A percentile compares a stretch with the other conserved stretches of the same genome.
Conservation (phyloP, 2,888 invertebrate species). For the Agriopis marginaria region DNA sequence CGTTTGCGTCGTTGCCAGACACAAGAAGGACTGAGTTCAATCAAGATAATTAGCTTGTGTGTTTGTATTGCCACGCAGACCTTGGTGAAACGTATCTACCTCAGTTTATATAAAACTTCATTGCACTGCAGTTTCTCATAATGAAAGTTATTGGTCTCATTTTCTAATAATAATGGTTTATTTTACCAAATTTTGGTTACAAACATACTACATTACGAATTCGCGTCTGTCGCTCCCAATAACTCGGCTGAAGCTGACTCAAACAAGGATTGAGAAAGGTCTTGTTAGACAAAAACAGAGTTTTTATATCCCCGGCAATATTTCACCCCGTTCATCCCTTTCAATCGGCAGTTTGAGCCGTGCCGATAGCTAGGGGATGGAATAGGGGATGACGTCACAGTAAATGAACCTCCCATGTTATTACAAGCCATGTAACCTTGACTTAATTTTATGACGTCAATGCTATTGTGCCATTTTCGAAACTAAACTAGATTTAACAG, state of each 20-base stretch:
- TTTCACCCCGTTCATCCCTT: slow-evolving; percentile 34
- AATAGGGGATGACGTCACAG: slow-evolving; percentile 25
- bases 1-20: too few relatives aligned
- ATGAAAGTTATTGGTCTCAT: too few relatives aligned
- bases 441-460: slow-evolving; percentile 3
- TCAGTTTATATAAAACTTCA: too few relatives aligned
- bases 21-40: too few relatives aligned
- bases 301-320: slow-evolving; percentile 39
- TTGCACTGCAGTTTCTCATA: too few relatives aligned
- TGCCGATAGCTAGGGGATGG: slow-evolving; percentile 22
- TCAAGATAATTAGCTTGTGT: too few relatives aligned
- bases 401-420: slow-evolving; percentile 14
- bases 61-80: too few relatives aligned
- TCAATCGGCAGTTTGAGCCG: slow-evolving; percentile 37
- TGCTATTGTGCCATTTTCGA: too few relatives aligned
- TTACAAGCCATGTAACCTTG: slow-evolving; percentile 11
- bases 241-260: slow-evolving; percentile 38
- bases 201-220: slow-evolving; percentile 25
- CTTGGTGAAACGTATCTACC: too few relatives aligned
- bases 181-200: background rate
- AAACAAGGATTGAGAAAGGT: slow-evolving; percentile 45
- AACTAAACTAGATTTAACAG: background rate
- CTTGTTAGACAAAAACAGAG: slow-evolving; percentile 37
- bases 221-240: slow-evolving; percentile 35
- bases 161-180: background rate